Evolutionary conservation across 2,113 vertebrate genomes (phyloP).

Genomic region (Odobenus rosmarus): DNA sequence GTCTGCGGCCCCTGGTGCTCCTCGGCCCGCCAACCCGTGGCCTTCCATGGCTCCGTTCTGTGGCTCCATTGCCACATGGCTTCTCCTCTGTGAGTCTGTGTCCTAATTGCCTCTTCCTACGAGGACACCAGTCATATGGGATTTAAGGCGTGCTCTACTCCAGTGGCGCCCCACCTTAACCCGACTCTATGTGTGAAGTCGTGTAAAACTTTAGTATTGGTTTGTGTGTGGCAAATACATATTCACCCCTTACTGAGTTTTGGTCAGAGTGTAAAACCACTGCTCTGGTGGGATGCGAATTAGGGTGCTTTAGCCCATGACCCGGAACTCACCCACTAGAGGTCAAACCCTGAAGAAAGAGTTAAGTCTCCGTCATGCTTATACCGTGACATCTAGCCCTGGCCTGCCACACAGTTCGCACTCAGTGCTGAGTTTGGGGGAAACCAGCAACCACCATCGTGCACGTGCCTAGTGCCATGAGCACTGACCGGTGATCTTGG

Average conservation of each 20-base stretch:
- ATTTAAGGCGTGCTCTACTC: rapidly evolving
- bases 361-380: not conserved
- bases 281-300: not conserved
- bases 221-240: rapidly evolving
- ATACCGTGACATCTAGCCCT: not conserved
- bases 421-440: rapidly evolving
- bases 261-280: not conserved
- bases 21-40: rapidly evolving
- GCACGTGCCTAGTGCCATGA: rapidly evolving
- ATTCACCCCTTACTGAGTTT: no score
- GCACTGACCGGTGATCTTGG: rapidly evolving
- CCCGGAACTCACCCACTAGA: not conserved
- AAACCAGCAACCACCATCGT: rapidly evolving
- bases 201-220: not conserved
- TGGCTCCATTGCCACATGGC: rapidly evolving
- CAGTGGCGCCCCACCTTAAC: not conserved
- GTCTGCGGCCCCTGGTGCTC: rapidly evolving
- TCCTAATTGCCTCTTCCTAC: no score
- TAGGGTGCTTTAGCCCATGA: not conserved
- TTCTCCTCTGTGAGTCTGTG: not conserved
- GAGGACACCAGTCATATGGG: not conserved
- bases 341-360: rapidly evolving
- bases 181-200: not conserved
- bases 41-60: not conserved
- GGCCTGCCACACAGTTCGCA: rapidly evolving